A percentile compares a stretch with the other conserved stretches of the same genome.
Evolutionary conservation across 2,113 vertebrate genomes (phyloP).

Genomic region (Mesoclemmys tuberculata): DNA sequence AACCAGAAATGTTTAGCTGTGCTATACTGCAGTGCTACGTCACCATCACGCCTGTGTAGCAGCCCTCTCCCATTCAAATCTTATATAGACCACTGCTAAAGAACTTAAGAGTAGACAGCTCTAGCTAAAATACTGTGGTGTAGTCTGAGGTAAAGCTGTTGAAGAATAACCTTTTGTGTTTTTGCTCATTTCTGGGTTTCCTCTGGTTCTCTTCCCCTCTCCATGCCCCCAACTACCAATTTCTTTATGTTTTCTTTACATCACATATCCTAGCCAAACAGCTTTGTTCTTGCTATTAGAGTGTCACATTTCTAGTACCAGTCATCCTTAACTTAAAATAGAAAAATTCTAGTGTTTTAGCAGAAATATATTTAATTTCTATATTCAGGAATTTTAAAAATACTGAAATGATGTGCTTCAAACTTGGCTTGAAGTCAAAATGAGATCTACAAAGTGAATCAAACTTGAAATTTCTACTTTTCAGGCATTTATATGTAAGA

Average conservation of each 20-base stretch:
- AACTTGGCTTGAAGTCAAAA: background rate
- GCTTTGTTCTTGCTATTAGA: background rate
- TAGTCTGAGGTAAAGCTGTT: too few relatives aligned
- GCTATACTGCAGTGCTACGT: too few relatives aligned
- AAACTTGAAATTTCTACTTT: background rate
- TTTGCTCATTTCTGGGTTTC: background rate
- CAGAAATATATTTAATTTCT: background rate
- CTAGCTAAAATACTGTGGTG: too few relatives aligned
- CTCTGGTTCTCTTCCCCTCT: background rate
- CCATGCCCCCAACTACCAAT: too few relatives aligned
- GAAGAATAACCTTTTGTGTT: background rate
- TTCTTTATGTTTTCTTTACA: background rate
- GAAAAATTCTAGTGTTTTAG: background rate
- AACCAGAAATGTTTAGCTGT: background rate
- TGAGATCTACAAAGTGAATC: background rate
- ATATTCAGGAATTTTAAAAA: background rate
- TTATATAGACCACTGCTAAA: too few relatives aligned
- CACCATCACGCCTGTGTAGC: too few relatives aligned
- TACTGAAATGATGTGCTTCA: background rate
- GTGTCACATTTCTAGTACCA: background rate
- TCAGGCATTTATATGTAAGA: background rate
- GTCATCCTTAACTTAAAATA: background rate
- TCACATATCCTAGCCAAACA: background rate
- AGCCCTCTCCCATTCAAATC: too few relatives aligned
- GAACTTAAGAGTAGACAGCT: too few relatives aligned